Evolutionary conservation across 2,113 vertebrate species (phyloP), one percentile per base, ranked within the genome.

Genomic region (Sebastes fasciatus): DNA sequence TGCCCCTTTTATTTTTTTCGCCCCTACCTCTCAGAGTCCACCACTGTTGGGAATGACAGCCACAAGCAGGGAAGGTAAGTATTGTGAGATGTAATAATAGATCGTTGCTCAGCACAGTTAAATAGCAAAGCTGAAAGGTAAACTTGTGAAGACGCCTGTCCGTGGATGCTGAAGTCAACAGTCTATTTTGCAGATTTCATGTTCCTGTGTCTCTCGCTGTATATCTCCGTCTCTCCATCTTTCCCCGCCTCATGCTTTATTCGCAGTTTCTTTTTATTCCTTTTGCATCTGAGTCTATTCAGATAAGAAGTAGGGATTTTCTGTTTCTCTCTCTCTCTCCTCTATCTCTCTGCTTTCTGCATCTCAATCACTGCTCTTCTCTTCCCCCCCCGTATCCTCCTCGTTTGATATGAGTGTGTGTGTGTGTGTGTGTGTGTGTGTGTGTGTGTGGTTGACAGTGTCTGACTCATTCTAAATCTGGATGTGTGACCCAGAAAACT

Each of bases 401-500:
- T 43, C 23, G 21, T 74, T 48, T 66, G 40, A 75, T 62, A 67
- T 26, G 51, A 72, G n/a, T n/a, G n/a, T n/a, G n/a, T n/a, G n/a
- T n/a, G n/a, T n/a, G n/a, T n/a, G n/a, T n/a, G n/a, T n/a, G n/a
- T n/a, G n/a, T n/a, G 52, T n/a, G 65, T 77, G 68, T 45, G 66
- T 70, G 71, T 46, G 63, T 77, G 60, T 42, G 26, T 48, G 42
- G 57, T 13, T 48, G 72, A 43, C 65, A 42, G 70, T 54, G 23
- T 80, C 43, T 85, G 86, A 83, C 67, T 91, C 46, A 49, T 74
- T 84, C 85, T 71, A 85, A 84, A 86, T 89, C 85, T 64, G 71
- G 77, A 85, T 79, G 64, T 40, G 73, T 86, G 86, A 92, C 86
- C 84, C 84, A 91, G 81, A 91, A 89, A 82, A 5, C 54, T 61